Evolutionary conservation across 2,113 vertebrate genomes (phyloP).

Genomic region (Elgaria multicarinata): DNA sequence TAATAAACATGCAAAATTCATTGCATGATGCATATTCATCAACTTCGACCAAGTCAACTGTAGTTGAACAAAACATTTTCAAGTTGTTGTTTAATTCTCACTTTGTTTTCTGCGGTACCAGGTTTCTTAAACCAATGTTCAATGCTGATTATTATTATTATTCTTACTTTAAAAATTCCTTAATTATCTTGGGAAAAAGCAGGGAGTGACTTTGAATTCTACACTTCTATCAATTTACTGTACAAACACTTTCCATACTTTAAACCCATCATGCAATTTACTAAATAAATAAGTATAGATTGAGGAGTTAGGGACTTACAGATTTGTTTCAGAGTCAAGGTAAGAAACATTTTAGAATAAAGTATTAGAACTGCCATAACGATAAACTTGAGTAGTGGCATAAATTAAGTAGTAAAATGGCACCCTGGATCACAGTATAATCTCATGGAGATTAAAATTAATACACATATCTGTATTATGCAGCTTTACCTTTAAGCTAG

Average conservation of each 20-base stretch:
- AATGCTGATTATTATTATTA: constrained; percentile 25
- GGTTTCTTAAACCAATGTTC: constrained; percentile 42
- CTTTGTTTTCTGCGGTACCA: constrained; percentile 60
- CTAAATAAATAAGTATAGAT: constrained; percentile 75
- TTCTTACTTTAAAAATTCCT: constrained; percentile 35
- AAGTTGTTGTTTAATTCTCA: constrained; percentile 52
- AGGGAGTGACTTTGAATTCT: constrained; percentile 42
- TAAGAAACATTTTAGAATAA: constrained; percentile 58
- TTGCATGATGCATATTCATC: constrained; percentile 81
- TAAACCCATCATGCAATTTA: constrained; percentile 48
- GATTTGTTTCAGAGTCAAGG: constrained; percentile 58
- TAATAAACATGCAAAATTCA: constrained; percentile 82
- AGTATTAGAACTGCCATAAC: constrained; percentile 57
- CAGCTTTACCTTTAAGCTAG: constrained; percentile 66
- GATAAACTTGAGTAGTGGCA: constrained; percentile 66
- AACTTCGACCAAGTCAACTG: constrained; percentile 53
- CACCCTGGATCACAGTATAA: constrained; percentile 78
- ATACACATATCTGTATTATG: constrained; percentile 60
- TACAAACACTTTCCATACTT: constrained; percentile 41
- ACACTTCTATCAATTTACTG: constrained; percentile 49
- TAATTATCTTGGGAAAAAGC: constrained; percentile 39
- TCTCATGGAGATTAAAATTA: constrained; percentile 81
- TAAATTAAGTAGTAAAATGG: constrained; percentile 74
- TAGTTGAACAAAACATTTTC: constrained; percentile 53
- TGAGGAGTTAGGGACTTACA: constrained; percentile 25